Evolutionary conservation across 1,140 invertebrate species (phyloP), one percentile per base, ranked within the genome.

Genomic region (Papilio xuthus): DNA sequence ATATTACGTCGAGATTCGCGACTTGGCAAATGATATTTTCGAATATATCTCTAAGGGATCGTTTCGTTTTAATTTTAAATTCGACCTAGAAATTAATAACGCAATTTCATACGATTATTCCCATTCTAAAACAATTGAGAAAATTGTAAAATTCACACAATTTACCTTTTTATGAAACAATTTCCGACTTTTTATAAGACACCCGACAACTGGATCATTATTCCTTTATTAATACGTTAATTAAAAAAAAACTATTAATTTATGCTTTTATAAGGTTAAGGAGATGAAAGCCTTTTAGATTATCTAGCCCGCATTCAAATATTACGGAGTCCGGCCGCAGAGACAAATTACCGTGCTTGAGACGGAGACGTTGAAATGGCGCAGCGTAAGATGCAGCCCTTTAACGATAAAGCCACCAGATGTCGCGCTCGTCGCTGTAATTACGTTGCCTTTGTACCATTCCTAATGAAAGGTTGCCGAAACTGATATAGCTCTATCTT

Each of bases 401-500:
- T 90, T 86, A 82, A 85, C 83, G 92, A 92, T 92, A 92, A 92
- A 84, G 78, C 86, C 87, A 83, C 85, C 92, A 93, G 92, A 93
- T 93, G 92, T 89, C 89, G 83, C 86, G 63, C 50, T 56, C 78
- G 79, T 83, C 84, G 88, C 88, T 91, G 86, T 92, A 92, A 93
- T 92, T 88, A 88, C 89, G 84, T 86, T 74, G 85, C 88, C 90
- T 93, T 93, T 92, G 92, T 93, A 83, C 86, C 85, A 85, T 86
- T 86, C 82, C 85, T 92, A 90, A 92, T 92, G 90, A 89, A 93
- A 92, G 91, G 88, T 90, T 84, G 82, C 79, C 87, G 83, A 90
- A 90, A 91, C 89, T 92, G 91, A 93, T 92, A 91, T 92, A 88
- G 88, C 86, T 67, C 60, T 92, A 93, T 93, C 92, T 93, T 92